Evolutionary conservation across 2,888 invertebrate genomes (phyloP).

Genomic region (Andrena hattorfiana): DNA sequence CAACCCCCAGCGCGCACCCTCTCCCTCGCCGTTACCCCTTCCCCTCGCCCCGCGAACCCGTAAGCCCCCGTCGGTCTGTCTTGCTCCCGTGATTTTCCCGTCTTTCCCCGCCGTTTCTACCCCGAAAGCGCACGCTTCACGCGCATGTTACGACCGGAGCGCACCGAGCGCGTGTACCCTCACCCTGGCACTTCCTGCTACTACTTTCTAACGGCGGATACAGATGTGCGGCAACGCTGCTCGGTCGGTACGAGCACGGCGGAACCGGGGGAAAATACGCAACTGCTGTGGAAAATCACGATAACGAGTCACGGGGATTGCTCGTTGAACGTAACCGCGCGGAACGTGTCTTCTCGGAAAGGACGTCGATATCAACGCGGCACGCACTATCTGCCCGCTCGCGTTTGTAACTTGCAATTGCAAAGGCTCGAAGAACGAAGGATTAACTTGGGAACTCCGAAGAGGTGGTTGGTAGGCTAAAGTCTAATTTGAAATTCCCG

Average conservation of each 20-base stretch:
- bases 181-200: constrained; percentile 55
- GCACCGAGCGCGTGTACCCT: constrained; percentile 61
- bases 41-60: constrained; percentile 26
- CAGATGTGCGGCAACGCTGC: constrained; percentile 29
- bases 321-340: constrained; percentile 10
- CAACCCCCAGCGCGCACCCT: constrained; percentile 52
- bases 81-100: constrained; percentile 18
- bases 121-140: constrained; percentile 72
- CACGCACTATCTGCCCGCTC: neutral
- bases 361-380: neutral
- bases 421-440: no score
- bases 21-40: constrained; percentile 24
- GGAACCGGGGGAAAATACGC: neutral
- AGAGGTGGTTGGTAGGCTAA: no score
- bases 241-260: constrained; percentile 39
- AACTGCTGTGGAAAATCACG: neutral
- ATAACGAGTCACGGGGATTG: neutral
- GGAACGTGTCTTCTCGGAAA: neutral
- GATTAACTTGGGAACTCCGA: no score
- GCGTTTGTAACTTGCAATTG: no score
- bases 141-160: constrained; percentile 79
- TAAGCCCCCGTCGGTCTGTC: neutral
- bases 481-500: no score
- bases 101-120: constrained; percentile 33
- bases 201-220: constrained; percentile 44